These are phyloP conservation scores for Saguinus midas DNA, from an alignment of 2,113 vertebrate genomes.

Conservation along the genomic window DNA sequence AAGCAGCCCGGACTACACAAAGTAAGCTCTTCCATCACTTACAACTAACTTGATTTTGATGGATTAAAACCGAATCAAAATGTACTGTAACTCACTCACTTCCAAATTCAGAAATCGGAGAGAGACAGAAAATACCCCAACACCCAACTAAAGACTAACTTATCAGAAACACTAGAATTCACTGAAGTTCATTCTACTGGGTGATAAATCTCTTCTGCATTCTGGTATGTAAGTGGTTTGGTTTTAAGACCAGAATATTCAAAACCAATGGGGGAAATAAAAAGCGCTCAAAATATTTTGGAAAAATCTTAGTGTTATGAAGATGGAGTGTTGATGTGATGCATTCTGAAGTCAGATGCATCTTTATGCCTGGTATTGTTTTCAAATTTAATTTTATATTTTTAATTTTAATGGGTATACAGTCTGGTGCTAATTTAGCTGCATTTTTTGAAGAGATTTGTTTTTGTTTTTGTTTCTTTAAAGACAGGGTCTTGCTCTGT, in stretches of 20 bases:
- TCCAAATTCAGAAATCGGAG: conserved; percentile 69
- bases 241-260: conserved; percentile 35
- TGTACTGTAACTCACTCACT: conserved; percentile 68
- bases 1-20: conserved; percentile 72
- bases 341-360: background rate
- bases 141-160: conserved; percentile 20
- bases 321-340: background rate
- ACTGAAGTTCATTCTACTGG: background rate
- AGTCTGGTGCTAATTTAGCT: background rate
- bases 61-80: conserved; percentile 87
- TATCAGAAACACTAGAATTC: conserved; percentile 31
- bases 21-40: conserved; percentile 82
- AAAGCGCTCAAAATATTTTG: background rate
- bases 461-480: background rate
- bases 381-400: too few species aligned
- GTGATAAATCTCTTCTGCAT: background rate
- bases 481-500: too few species aligned
- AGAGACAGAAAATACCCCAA: conserved; percentile 76
- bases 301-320: background rate
- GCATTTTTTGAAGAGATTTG: background rate
- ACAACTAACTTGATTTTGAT: conserved; percentile 89
- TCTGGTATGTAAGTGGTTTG: background rate
- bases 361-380: background rate
- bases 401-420: too few species aligned
- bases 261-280: background rate